These are phyloP conservation scores for Brachionichthys hirsutus DNA, from an alignment of 2,113 vertebrate species.

Conservation along the genomic window DNA sequence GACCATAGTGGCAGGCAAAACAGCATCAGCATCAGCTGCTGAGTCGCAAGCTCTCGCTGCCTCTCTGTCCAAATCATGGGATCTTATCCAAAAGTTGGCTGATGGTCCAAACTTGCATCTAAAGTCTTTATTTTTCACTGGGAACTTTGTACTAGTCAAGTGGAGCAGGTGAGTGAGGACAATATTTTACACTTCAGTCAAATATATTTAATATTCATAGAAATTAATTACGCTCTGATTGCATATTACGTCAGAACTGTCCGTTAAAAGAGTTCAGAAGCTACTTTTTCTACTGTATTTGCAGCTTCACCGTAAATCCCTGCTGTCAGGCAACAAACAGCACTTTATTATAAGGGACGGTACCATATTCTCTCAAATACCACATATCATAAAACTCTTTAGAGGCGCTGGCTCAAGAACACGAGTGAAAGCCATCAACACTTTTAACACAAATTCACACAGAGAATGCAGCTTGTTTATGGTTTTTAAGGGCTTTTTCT, in stretches of 20 bases:
- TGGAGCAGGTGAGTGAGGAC: slow-evolving; percentile 51
- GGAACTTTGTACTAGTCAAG: not conserved
- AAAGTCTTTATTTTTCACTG: slow-evolving; percentile 4
- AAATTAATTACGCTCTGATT: not conserved
- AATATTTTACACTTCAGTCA: not conserved
- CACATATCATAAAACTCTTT: slow-evolving; percentile 23
- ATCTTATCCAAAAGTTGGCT: slow-evolving; percentile 1
- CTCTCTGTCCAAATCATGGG: slow-evolving; percentile 13
- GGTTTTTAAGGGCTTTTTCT: not conserved
- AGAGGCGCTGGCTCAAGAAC: slow-evolving; percentile 2
- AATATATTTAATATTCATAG: too few relatives aligned
- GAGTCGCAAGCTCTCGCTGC: not conserved
- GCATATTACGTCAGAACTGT: too few relatives aligned
- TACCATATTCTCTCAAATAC: slow-evolving; percentile 18
- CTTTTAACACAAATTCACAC: slow-evolving; percentile 1
- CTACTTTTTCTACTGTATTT: not conserved
- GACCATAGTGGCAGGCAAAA: slow-evolving; percentile 17
- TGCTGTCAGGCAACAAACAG: slow-evolving; percentile 14
- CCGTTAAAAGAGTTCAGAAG: not conserved
- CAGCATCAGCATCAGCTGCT: slow-evolving; percentile 20
- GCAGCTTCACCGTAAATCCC: not conserved
- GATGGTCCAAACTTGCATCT: not conserved
- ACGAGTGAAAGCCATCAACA: slow-evolving; percentile 2
- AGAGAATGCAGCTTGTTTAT: not conserved
- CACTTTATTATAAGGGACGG: slow-evolving; percentile 26